Conservation (phyloP, 64 coral and sea anemone species). For the Actinia equina region DNA sequence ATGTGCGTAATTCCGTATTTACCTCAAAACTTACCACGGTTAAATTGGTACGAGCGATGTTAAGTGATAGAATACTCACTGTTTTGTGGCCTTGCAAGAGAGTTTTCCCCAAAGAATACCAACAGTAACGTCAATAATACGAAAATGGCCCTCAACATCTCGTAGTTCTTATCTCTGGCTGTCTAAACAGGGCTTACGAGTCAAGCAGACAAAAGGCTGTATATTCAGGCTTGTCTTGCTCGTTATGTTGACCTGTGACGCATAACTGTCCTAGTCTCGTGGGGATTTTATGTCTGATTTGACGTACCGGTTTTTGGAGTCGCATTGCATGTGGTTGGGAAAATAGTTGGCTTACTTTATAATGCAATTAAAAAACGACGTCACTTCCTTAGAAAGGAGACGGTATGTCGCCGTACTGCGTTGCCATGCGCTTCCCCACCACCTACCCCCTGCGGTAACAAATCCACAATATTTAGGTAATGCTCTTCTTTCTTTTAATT, state of each 20-base stretch:
- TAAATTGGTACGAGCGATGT: not conserved
- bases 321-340: too few relatives aligned
- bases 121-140: not conserved
- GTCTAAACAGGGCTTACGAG: not conserved
- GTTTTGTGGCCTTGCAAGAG: not conserved
- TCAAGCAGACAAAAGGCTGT: not conserved
- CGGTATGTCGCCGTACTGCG: not conserved
- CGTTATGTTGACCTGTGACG: not conserved
- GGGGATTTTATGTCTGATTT: not conserved
- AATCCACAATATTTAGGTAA: not conserved
- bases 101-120: not conserved
- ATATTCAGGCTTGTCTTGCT: not conserved
- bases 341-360: too few relatives aligned
- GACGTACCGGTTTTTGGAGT: not conserved
- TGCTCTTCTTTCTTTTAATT: too few relatives aligned
- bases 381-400: not conserved
- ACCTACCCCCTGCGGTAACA: not conserved
- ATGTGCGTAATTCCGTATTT: too few relatives aligned
- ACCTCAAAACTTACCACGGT: too few relatives aligned
- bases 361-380: not conserved
- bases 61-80: not conserved
- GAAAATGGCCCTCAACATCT: not conserved
- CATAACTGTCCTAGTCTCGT: not conserved
- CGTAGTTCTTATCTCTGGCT: not conserved
- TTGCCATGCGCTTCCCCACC: not conserved